Base-by-base conservation (phyloP, 2,888 invertebrate species). In the Cephus pulcher region DNA sequence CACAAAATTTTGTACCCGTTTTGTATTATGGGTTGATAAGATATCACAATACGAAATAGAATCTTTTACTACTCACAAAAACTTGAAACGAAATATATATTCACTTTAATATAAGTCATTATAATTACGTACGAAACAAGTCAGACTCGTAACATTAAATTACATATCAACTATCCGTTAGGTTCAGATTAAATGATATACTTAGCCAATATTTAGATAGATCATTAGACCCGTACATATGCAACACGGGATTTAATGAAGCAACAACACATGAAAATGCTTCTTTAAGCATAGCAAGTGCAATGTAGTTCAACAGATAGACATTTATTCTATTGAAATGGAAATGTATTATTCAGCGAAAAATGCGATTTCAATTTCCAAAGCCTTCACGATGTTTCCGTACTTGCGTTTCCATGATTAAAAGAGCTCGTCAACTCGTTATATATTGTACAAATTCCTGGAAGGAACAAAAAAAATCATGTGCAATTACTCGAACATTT, bases 1-100 rank as follows among this genome's bases (percentile, higher is more conserved):
- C 75, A 78, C 73, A 78, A 76, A 75, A 76, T 78, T 78, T 76
- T 37, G 23, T 56, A 56, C 56, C 56, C 56, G 56, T 56, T 56
- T 56, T 56, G 23, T 56, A 23, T 56, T 56, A 23, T 56, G 56
- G 6, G 23, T 56, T 56, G 56, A 56, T 56, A 56, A 56, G 23
- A 56, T 56, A 56, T 56, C 23, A 9, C 23, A 56, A 56, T 56
- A 56, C 23, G 23, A 56, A 56, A 56, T 15, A 15, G 9, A 23
- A 56, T 9, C 23, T 23, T 56, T 9, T 56, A 56, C 9, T 56
- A 23, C 56, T 9, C 9, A 23, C 2, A 23, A 15, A 56, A 56
- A 56, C 0, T 9, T 56, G 23, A 56, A 56, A 23, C 23, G 6
- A 23, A 23, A 56, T 56, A 23, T 56, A 23, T 23, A 56, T 56